Percentiles rank a stretch among this genome's conserved stretches.
These are phyloP conservation scores for Neodontobutis hainanensis DNA, from an alignment of 2,113 vertebrate genomes.

Conservation along the genomic window DNA sequence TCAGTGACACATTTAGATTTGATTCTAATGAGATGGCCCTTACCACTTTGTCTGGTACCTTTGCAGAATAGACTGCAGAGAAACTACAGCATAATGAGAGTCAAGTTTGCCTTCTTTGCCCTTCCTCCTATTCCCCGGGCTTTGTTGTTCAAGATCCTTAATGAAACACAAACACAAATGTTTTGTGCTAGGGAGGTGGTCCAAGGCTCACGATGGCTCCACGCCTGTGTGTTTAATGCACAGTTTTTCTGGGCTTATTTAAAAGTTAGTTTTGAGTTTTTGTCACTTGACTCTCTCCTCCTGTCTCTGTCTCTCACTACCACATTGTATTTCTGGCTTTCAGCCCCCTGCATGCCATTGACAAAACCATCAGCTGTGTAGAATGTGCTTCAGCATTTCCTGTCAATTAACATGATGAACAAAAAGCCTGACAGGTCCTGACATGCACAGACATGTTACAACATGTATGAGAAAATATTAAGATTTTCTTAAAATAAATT, in stretches of 20 bases:
- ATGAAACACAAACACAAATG: slow-evolving; percentile 53
- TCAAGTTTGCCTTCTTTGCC: slow-evolving; percentile 36
- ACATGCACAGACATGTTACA: slow-evolving; percentile 23
- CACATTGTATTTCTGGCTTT: slow-evolving; percentile 43
- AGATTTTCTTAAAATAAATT: background rate
- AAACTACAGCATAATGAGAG: slow-evolving; percentile 49
- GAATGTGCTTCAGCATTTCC: slow-evolving; percentile 33
- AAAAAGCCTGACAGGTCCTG: slow-evolving; percentile 34
- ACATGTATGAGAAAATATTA: background rate
- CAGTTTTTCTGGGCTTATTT: slow-evolving; percentile 20
- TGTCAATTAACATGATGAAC: slow-evolving; percentile 62
- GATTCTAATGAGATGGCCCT: slow-evolving; percentile 48
- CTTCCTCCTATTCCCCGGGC: slow-evolving; percentile 53
- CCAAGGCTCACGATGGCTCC: slow-evolving; percentile 28
- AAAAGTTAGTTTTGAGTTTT: slow-evolving; percentile 29
- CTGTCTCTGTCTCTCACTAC: slow-evolving; percentile 13
- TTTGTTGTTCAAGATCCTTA: slow-evolving; percentile 55
- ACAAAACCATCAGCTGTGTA: slow-evolving; percentile 29
- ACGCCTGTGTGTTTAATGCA: background rate
- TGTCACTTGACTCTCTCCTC: slow-evolving; percentile 20
- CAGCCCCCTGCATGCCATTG: slow-evolving; percentile 28
- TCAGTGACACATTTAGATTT: slow-evolving; percentile 33
- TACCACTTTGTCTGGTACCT: slow-evolving; percentile 27
- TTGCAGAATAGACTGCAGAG: slow-evolving; percentile 39
- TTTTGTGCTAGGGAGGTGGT: slow-evolving; percentile 33